These are phyloP conservation scores for Nycticryphes semicollaris DNA, from an alignment of 2,113 vertebrate genomes.

Conservation along the genomic window DNA sequence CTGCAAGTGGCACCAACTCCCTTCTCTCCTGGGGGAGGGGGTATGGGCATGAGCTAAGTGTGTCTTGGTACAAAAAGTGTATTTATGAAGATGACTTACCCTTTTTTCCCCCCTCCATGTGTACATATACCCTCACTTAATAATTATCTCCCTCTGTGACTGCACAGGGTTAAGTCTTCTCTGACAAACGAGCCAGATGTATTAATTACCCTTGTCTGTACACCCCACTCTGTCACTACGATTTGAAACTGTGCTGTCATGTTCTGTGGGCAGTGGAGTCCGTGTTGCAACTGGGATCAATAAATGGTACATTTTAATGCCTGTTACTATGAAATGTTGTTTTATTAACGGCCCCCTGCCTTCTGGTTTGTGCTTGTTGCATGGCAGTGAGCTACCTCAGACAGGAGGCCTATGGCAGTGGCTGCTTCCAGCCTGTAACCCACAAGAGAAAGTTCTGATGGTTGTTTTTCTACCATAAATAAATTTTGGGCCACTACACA, in stretches of 20 bases:
- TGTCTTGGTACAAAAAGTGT: neutral
- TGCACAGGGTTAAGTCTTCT: neutral
- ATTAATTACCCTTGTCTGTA: neutral
- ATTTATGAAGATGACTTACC: neutral
- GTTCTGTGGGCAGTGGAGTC: neutral
- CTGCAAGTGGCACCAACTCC: neutral
- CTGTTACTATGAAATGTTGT: neutral
- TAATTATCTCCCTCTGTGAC: neutral
- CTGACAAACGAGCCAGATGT: neutral
- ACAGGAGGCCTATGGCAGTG: neutral
- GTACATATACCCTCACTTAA: neutral
- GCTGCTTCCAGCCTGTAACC: neutral
- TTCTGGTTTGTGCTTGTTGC: neutral
- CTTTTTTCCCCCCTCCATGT: neutral
- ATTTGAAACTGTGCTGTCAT: neutral
- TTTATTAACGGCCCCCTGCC: neutral
- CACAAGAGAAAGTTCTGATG: neutral
- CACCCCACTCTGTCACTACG: neutral
- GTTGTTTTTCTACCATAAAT: neutral
- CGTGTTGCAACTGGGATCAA: neutral
- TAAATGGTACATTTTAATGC: constrained; percentile 41
- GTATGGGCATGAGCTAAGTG: neutral
- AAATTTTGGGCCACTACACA: neutral
- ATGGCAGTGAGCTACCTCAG: neutral
- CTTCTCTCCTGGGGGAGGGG: too few relatives aligned